Percentiles rank a stretch among this genome's conserved stretches.
These are phyloP conservation scores for Hylaeus volcanicus DNA, from an alignment of 1,140 invertebrate species.

Conservation along the genomic window DNA sequence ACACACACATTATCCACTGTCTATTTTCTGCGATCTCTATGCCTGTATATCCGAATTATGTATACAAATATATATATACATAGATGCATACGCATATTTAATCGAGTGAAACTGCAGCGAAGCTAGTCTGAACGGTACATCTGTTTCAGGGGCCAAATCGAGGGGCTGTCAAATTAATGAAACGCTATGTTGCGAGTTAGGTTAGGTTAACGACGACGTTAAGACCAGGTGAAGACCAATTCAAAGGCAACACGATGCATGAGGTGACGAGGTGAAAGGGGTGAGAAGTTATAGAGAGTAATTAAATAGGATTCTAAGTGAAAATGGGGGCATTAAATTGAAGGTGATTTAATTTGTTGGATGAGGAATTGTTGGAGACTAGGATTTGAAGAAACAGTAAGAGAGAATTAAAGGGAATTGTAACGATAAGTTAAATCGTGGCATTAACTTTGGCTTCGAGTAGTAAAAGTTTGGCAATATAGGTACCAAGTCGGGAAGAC, in stretches of 20 bases:
- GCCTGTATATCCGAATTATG: slow-evolving; percentile 56
- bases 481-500: background rate
- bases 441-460: too few relatives aligned
- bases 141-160: slow-evolving; percentile 31
- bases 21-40: slow-evolving; percentile 63
- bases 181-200: background rate
- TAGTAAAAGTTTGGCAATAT: too few relatives aligned
- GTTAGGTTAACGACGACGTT: too few relatives aligned
- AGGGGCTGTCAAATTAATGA: background rate
- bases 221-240: too few relatives aligned
- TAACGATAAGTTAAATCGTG: background rate
- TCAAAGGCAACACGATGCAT: background rate
- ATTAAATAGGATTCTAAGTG: too few relatives aligned
- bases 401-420: background rate
- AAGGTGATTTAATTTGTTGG: too few relatives aligned
- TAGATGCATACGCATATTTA: slow-evolving; percentile 3
- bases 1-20: slow-evolving; percentile 33
- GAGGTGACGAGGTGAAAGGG: too few relatives aligned
- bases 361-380: too few relatives aligned
- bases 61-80: slow-evolving; percentile 27
- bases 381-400: too few relatives aligned
- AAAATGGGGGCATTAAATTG: too few relatives aligned
- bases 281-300: too few relatives aligned
- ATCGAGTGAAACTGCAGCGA: slow-evolving; percentile 2
- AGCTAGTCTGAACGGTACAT: slow-evolving; percentile 6